Conservation (phyloP, 1,140 invertebrate species). For the Pectinophora gossypiella region DNA sequence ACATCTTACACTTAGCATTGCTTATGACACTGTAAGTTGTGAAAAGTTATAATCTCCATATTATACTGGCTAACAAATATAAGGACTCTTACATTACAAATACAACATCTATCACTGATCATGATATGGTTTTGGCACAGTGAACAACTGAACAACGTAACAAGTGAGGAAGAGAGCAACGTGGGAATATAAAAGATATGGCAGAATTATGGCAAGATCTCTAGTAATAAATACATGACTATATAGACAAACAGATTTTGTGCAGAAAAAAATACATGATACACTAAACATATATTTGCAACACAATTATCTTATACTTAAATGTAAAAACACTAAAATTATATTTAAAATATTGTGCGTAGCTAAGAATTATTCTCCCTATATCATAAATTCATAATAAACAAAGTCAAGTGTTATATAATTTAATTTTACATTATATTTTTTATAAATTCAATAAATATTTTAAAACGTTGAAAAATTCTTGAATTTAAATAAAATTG, state of each 20-base stretch:
- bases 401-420: no score
- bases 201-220: constrained; percentile 16
- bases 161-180: constrained; percentile 28
- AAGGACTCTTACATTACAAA: constrained; percentile 32
- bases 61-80: constrained; percentile 25
- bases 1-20: constrained; percentile 38
- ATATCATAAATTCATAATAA: no score
- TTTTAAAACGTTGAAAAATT: background rate
- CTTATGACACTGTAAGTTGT: constrained; percentile 13
- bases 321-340: no score
- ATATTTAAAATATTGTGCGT: background rate
- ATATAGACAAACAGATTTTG: background rate
- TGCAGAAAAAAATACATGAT: background rate
- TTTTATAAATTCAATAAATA: background rate
- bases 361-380: background rate
- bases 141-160: constrained; percentile 32
- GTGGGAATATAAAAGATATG: background rate
- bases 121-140: constrained; percentile 72
- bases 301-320: background rate
- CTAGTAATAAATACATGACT: constrained; percentile 10
- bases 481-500: background rate
- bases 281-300: background rate
- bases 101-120: constrained; percentile 53
- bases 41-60: constrained; percentile 12
- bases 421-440: no score